phyloP scores from a whole-genome alignment of 2,888 invertebrate species.

The Erebia aethiops region DNA sequence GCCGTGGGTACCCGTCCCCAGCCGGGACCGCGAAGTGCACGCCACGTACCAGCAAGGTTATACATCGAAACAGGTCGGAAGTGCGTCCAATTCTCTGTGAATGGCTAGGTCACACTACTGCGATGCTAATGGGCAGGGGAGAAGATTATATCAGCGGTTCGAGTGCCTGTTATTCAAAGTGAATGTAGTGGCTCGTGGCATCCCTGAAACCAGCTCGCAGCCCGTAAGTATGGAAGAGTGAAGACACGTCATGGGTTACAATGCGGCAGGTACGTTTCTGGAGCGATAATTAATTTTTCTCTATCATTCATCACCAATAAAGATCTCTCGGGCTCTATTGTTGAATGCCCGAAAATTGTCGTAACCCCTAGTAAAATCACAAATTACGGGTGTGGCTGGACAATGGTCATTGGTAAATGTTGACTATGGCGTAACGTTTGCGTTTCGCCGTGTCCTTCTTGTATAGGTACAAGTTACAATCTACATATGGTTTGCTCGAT shows the following conservation, averaged over 20 bases:
- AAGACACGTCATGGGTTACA: conserved; percentile 41
- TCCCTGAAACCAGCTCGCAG: conserved; percentile 43
- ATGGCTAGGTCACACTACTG: conserved; percentile 63
- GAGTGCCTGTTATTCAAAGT: conserved; percentile 63
- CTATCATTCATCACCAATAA: conserved; percentile 1
- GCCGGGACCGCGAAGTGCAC: conserved; percentile 50
- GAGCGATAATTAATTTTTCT: conserved; percentile 10
- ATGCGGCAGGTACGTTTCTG: conserved; percentile 50
- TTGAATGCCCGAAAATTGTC: conserved; percentile 19
- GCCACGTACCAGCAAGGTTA: conserved; percentile 56
- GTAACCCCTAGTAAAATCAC: conserved; percentile 34
- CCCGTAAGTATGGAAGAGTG: conserved; percentile 61
- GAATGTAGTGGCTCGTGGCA: conserved; percentile 54
- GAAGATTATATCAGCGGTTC: conserved; percentile 57
- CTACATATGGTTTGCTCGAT: background rate
- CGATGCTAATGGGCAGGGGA: conserved; percentile 56
- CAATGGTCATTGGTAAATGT: conserved; percentile 59
- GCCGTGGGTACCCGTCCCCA: conserved; percentile 39
- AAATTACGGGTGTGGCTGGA: conserved; percentile 66
- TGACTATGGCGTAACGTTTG: conserved; percentile 51
- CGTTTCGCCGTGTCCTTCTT: conserved; percentile 11
- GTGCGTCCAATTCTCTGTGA: conserved; percentile 68
- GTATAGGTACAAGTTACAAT: background rate
- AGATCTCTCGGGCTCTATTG: background rate
- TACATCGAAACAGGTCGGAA: conserved; percentile 65